Conservation (phyloP, 2,888 invertebrate species). For the Lumbricus terrestris region DNA sequence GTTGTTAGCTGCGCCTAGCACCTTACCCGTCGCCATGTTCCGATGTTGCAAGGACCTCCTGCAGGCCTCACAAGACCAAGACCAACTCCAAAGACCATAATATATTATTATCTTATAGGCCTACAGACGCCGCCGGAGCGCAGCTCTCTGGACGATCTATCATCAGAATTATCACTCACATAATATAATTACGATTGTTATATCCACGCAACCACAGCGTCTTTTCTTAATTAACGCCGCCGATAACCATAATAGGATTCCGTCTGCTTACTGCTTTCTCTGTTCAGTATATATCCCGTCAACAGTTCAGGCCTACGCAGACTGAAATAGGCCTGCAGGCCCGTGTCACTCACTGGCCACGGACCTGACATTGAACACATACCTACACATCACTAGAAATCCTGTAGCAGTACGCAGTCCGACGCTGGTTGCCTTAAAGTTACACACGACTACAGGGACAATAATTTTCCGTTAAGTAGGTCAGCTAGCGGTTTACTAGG, state of each 20-base stretch:
- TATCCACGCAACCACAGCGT: neutral
- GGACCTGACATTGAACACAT: neutral
- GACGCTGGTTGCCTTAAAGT: neutral
- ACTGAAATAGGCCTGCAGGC: neutral
- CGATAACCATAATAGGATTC: neutral
- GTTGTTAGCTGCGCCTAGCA: neutral
- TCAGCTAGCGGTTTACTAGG: neutral
- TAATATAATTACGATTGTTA: neutral
- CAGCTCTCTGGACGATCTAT: neutral
- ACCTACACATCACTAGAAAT: neutral
- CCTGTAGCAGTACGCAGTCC: neutral
- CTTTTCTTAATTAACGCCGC: neutral
- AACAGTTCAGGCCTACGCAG: neutral
- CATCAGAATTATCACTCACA: neutral
- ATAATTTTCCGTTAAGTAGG: neutral
- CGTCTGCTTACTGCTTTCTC: neutral
- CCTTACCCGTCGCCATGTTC: neutral
- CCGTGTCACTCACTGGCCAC: neutral
- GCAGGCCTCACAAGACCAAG: neutral
- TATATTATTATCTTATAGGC: too few species aligned
- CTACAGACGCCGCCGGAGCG: too few species aligned
- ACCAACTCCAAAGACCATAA: neutral
- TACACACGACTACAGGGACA: neutral
- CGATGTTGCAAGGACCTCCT: too few species aligned
- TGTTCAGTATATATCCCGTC: neutral